phyloP scores from a whole-genome alignment of 2,113 vertebrate genomes.

The Heliornis fulica region DNA sequence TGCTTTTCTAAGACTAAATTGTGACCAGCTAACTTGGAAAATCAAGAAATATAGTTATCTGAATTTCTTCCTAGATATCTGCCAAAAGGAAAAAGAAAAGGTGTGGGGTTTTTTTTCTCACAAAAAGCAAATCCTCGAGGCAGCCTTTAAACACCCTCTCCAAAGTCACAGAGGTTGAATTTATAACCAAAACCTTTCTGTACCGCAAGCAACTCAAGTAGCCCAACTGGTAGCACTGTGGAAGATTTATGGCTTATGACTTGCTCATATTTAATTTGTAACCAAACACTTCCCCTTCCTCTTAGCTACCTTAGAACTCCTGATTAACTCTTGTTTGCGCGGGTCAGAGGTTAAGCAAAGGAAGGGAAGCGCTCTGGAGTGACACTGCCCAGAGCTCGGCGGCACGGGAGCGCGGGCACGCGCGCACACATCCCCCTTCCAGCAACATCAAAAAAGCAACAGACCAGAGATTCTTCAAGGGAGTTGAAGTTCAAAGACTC shows the following conservation, averaged over 20 bases:
- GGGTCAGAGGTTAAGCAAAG: slow-evolving; percentile 99
- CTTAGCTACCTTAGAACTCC: slow-evolving; percentile 86
- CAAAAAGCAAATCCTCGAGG: neutral
- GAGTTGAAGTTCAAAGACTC: slow-evolving; percentile 78
- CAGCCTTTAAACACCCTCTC: neutral
- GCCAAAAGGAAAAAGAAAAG: neutral
- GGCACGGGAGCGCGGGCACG: neutral
- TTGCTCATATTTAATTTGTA: slow-evolving; percentile 98
- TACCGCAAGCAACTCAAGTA: slow-evolving; percentile 77
- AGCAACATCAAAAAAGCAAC: slow-evolving; percentile 59
- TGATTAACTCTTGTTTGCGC: slow-evolving; percentile 85
- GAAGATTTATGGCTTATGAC: slow-evolving; percentile 93
- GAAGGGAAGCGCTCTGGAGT: slow-evolving; percentile 83
- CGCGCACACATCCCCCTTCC: slow-evolving; percentile 6
- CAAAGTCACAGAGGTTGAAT: slow-evolving; percentile 65
- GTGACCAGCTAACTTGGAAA: neutral
- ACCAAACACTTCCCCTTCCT: slow-evolving; percentile 98
- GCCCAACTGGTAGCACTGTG: slow-evolving; percentile 76
- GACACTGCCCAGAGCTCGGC: slow-evolving; percentile 78
- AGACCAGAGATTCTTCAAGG: slow-evolving; percentile 32
- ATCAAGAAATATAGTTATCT: neutral
- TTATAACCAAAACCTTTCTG: slow-evolving; percentile 78
- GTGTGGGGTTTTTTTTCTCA: neutral
- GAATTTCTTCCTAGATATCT: neutral
- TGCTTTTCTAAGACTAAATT: slow-evolving; percentile 32